These are phyloP conservation scores for Hirundo rustica DNA, from an alignment of 2,797 vertebrate genomes.

Conservation along the genomic window DNA sequence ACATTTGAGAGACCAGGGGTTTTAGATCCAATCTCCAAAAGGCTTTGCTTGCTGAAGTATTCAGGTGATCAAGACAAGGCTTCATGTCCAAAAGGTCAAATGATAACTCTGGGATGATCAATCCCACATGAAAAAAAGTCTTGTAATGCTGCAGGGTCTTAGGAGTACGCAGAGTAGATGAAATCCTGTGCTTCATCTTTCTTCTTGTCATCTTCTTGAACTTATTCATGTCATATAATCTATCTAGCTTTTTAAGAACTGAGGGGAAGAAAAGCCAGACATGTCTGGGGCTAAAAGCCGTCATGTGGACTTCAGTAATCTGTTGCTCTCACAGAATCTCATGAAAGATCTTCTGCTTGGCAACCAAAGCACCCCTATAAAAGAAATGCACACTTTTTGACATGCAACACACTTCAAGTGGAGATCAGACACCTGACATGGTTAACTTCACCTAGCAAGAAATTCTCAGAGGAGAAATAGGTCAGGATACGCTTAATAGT, in stretches of 20 bases:
- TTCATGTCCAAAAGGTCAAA: constrained; percentile 2
- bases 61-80: constrained; percentile 1
- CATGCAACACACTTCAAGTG: background rate
- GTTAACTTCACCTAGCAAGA: background rate
- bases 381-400: constrained; percentile 16
- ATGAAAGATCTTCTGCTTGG: background rate
- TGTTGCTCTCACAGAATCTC: background rate
- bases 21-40: background rate
- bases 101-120: background rate
- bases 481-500: background rate
- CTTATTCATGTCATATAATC: background rate
- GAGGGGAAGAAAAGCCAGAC: constrained; percentile 22
- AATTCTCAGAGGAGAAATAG: background rate
- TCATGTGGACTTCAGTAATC: background rate
- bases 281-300: background rate
- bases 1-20: constrained; percentile 16
- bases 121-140: constrained; percentile 34
- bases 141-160: background rate
- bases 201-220: constrained; percentile 6
- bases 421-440: background rate
- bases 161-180: background rate
- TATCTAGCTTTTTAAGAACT: constrained; percentile 1
- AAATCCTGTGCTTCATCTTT: constrained; percentile 19
- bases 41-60: background rate
- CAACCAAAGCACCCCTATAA: background rate